These are phyloP conservation scores for Loris lydekkerianus DNA, from an alignment of 2,797 vertebrate species.

Conservation along the genomic window DNA sequence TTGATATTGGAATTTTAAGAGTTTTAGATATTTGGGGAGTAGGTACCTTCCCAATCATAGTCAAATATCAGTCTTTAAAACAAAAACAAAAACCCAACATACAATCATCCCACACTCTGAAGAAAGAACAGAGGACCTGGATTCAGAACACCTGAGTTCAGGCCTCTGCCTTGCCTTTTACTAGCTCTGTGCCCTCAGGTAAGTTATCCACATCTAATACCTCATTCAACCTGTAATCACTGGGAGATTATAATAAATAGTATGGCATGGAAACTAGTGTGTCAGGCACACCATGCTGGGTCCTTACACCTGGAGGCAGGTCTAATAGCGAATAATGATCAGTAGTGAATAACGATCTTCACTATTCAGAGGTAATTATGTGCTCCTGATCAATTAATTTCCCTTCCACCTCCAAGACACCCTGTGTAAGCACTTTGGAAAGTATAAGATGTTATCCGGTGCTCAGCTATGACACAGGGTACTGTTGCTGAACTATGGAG, in stretches of 20 bases:
- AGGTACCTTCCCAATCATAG: neutral
- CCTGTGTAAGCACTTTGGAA: neutral
- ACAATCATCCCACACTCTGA: neutral
- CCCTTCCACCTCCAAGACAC: neutral
- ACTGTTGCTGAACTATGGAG: too few species aligned
- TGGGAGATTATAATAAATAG: neutral
- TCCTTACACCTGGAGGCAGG: neutral
- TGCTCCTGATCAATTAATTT: neutral
- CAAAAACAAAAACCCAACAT: neutral
- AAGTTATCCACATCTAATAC: neutral
- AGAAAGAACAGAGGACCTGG: neutral
- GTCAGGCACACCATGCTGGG: neutral
- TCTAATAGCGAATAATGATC: too few species aligned
- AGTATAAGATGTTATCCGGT: neutral
- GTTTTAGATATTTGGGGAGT: neutral
- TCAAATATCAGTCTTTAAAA: neutral
- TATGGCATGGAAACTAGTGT: neutral
- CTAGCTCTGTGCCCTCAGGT: neutral
- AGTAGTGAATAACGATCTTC: too few species aligned
- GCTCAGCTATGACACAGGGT: accelerated
- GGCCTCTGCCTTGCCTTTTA: neutral
- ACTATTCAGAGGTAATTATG: neutral
- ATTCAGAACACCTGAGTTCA: neutral
- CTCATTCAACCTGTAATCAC: neutral
- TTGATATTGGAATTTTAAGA: neutral